Conservation (phyloP, 2,888 invertebrate genomes). For the Litoditis marina region DNA sequence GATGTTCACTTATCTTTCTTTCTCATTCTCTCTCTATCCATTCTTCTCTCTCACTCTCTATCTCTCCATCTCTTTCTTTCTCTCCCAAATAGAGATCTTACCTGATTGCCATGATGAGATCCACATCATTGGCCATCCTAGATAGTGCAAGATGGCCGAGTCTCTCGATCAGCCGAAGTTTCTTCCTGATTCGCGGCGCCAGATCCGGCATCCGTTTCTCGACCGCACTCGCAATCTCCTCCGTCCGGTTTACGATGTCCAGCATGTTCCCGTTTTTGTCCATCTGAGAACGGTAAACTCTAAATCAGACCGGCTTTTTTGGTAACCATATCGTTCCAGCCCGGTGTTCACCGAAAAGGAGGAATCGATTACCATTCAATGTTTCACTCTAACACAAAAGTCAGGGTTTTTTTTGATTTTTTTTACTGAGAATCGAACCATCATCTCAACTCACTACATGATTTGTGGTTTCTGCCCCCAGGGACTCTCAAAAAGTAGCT, state of each 20-base stretch:
- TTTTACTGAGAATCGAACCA: too few species aligned
- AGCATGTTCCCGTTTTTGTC: slow-evolving; percentile 48
- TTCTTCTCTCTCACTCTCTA: background rate
- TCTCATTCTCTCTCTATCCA: too few species aligned
- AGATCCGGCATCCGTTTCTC: slow-evolving; percentile 34
- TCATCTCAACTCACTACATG: too few species aligned
- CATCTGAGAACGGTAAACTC: slow-evolving; percentile 17
- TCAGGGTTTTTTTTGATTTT: background rate
- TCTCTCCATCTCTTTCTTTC: background rate
- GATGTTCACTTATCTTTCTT: too few species aligned
- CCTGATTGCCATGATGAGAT: slow-evolving; percentile 79
- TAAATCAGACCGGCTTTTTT: too few species aligned
- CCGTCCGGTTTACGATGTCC: slow-evolving; percentile 40
- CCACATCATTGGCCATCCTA: slow-evolving; percentile 84
- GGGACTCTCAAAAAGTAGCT: too few species aligned
- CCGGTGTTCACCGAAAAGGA: too few species aligned
- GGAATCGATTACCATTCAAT: too few species aligned
- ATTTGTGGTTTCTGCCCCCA: too few species aligned
- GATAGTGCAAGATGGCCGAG: slow-evolving; percentile 74
- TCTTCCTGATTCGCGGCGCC: slow-evolving; percentile 39
- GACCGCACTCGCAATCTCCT: slow-evolving; percentile 49
- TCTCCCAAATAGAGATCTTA: background rate
- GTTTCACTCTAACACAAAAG: background rate
- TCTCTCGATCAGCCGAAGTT: slow-evolving; percentile 37
- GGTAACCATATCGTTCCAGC: too few species aligned